Percentiles rank a stretch among this genome's conserved stretches.
Conservation (phyloP, 2,888 invertebrate species). For the Meta bourneti region DNA sequence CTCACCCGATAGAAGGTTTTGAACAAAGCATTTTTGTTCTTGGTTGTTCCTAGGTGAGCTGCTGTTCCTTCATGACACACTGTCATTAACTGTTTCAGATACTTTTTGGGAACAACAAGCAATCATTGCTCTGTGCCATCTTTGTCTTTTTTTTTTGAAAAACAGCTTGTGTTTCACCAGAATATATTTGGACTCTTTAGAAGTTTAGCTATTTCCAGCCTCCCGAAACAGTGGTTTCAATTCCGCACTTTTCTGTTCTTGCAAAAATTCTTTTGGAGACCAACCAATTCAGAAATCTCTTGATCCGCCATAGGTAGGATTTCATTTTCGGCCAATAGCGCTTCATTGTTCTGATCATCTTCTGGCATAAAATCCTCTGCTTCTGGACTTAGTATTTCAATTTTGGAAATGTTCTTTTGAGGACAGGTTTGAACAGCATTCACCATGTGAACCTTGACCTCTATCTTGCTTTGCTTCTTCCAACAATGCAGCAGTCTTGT, state of each 20-base stretch:
- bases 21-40: constrained; percentile 37
- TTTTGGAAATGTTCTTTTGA: neutral
- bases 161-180: neutral
- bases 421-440: constrained; percentile 31
- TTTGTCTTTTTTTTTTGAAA: constrained; percentile 13
- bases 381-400: neutral
- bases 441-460: neutral
- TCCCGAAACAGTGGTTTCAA: constrained; percentile 16
- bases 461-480: neutral
- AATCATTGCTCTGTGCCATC: neutral
- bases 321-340: neutral
- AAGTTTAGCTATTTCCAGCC: neutral
- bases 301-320: neutral
- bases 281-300: neutral
- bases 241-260: constrained; percentile 20
- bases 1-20: constrained; percentile 31
- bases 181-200: neutral
- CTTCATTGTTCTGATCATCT: no score
- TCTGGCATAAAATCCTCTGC: no score
- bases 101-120: constrained; percentile 24
- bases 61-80: constrained; percentile 27
- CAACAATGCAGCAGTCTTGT: constrained; percentile 30
- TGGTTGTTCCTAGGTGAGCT: constrained; percentile 14
- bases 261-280: constrained; percentile 1
- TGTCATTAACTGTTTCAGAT: neutral